Evolutionary conservation across 2,888 invertebrate genomes (phyloP), one percentile per base, ranked within the genome.

Genomic region (Merodon equestris): DNA sequence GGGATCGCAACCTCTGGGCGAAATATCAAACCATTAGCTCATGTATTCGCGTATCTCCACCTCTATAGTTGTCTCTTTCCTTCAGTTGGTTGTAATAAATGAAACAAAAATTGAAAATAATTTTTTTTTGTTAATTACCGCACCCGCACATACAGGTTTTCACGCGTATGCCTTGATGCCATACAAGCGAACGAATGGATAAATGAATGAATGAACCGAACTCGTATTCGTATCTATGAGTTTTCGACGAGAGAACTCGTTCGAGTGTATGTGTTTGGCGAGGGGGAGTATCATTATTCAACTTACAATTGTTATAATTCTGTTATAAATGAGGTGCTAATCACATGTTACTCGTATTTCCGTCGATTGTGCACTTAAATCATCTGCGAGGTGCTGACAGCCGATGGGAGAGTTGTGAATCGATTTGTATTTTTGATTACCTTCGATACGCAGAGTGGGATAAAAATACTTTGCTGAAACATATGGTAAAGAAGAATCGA

Each of bases 291-390:
- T 64, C 63, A 60, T 58, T 74, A 70, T 56, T 51, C 68, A 42
- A 56, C 38, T 66, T 40, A 71, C n/a, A 81, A 75, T 81, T 75
- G 81, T 74, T 71, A 81, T 74, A 81, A 81, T 75, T 75, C 64
- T 48, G 19, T 50, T 71, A 81, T 66, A 81, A 79, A 81, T 81
- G 81, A 81, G 70, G 81, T 81, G 81, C 61, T 81, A 81, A 81
- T 75, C 71, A 67, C 66, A 81, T 66, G 75, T 66, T 74, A 68
- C 67, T 48, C 68, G 64, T 67, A 56, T 50, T 68, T 60, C 40
- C 50, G 50, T 67, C 42, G 14, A 36, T 58, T 42, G 34, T 45
- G 44, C 19, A 47, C 36, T 36, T 10, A 44, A 56, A 51, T 18
- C 9, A 40, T 36, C 38, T 18, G 47, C 61, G 38, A 40, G 57